Evolutionary conservation across 2,888 invertebrate genomes (phyloP).

Genomic region (Linnaemya vulpina): DNA sequence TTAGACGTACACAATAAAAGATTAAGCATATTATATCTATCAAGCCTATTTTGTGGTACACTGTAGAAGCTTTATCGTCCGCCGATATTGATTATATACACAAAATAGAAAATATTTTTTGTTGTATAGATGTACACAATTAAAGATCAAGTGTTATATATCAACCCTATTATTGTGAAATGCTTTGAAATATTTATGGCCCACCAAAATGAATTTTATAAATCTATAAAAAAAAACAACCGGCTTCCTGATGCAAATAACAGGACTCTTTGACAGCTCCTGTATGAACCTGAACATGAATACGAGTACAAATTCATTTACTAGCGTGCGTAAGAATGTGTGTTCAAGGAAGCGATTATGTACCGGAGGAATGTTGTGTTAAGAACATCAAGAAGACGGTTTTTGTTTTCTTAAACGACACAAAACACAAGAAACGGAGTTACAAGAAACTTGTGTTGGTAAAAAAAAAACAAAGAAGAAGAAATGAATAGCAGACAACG

Average conservation of each 20-base stretch:
- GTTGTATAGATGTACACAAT: too few relatives aligned
- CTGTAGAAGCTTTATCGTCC: too few relatives aligned
- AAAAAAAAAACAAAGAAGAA: neutral
- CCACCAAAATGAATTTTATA: too few relatives aligned
- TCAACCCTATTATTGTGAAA: too few relatives aligned
- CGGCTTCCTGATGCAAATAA: neutral
- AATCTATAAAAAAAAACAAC: too few relatives aligned
- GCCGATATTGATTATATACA: too few relatives aligned
- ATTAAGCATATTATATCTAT: too few relatives aligned
- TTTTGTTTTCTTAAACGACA: slow-evolving; percentile 69
- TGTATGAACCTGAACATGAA: neutral
- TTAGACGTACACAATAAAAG: too few relatives aligned
- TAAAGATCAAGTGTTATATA: too few relatives aligned
- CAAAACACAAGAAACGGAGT: slow-evolving; percentile 63
- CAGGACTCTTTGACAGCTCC: neutral
- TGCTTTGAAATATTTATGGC: too few relatives aligned
- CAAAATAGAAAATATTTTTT: too few relatives aligned
- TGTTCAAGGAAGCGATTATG: slow-evolving; percentile 39
- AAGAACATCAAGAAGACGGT: slow-evolving; percentile 57
- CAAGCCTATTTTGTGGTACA: too few relatives aligned
- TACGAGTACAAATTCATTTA: slow-evolving; percentile 7
- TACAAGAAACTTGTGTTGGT: slow-evolving; percentile 51
- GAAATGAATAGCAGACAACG: slow-evolving; percentile 23
- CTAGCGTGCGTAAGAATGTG: slow-evolving; percentile 18
- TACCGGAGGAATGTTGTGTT: slow-evolving; percentile 55